Percentiles rank a stretch among this genome's conserved stretches.
Evolutionary conservation across 2,888 invertebrate species (phyloP).

Genomic region (Hyles lineata): DNA sequence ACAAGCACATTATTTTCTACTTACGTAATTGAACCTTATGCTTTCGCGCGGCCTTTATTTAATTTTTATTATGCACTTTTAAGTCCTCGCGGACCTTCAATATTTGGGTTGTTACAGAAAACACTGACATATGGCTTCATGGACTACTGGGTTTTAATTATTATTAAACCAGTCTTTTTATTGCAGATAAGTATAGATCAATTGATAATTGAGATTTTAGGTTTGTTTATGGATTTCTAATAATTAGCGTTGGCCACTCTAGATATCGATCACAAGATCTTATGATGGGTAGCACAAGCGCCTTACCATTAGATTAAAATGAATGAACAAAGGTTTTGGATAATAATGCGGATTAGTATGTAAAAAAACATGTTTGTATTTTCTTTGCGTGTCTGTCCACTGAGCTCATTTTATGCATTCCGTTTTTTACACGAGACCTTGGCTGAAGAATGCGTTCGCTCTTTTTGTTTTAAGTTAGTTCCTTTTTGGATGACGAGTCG

Average conservation of each 20-base stretch:
- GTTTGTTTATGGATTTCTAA: too few species aligned
- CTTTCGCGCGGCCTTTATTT: slow-evolving; percentile 1
- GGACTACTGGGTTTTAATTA: too few species aligned
- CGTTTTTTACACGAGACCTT: slow-evolving; percentile 24
- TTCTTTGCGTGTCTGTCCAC: slow-evolving; percentile 17
- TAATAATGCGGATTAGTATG: neutral
- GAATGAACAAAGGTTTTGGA: too few species aligned
- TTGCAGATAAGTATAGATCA: too few species aligned
- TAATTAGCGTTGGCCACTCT: too few species aligned
- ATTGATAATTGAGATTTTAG: too few species aligned
- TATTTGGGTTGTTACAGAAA: neutral
- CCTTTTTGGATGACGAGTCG: slow-evolving; percentile 24
- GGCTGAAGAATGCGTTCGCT: slow-evolving; percentile 22
- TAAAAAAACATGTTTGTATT: neutral
- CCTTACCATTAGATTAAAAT: too few species aligned
- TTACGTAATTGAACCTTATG: neutral
- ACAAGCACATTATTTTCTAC: neutral
- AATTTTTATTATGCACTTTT: slow-evolving; percentile 7
- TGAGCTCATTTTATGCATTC: slow-evolving; percentile 15
- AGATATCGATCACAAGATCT: too few species aligned
- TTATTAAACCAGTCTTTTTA: too few species aligned
- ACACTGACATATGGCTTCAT: neutral
- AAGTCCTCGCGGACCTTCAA: neutral
- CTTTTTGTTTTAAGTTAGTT: slow-evolving; percentile 20
- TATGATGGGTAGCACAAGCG: too few species aligned